These are phyloP conservation scores for Macrobrachium nipponense DNA, from an alignment of 1,140 invertebrate species.

Conservation along the genomic window DNA sequence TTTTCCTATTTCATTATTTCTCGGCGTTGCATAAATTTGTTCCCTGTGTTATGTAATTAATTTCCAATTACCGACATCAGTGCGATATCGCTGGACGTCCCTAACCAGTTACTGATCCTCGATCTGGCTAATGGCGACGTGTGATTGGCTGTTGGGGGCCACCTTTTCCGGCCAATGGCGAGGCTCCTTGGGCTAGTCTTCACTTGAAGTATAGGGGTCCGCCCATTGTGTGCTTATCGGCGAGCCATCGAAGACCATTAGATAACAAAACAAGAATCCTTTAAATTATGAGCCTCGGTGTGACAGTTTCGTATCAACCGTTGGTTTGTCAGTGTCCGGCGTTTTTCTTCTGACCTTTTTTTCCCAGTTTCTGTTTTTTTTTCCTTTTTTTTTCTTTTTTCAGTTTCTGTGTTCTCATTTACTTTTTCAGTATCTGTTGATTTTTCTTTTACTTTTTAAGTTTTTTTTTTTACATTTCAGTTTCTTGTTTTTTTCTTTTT, in stretches of 20 bases:
- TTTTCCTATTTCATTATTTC: too few species aligned
- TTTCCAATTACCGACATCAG: neutral
- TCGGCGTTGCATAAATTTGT: too few species aligned
- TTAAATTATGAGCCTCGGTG: constrained; percentile 45
- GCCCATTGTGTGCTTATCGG: constrained; percentile 14
- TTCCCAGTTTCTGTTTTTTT: neutral
- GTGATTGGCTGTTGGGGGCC: constrained; percentile 3
- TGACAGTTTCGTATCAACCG: constrained; percentile 41
- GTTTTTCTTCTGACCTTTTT: neutral
- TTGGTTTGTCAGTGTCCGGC: constrained; percentile 46
- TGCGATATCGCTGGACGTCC: neutral
- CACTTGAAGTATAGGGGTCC: constrained; percentile 29
- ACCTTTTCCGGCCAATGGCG: neutral
- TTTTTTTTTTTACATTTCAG: neutral
- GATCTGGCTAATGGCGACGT: too few species aligned
- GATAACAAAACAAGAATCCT: constrained; percentile 54
- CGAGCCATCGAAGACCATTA: constrained; percentile 47
- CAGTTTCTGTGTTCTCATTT: neutral
- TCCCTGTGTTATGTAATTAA: too few species aligned
- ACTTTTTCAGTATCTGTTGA: too few species aligned
- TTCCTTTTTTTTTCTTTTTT: neutral
- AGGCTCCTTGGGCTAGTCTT: neutral
- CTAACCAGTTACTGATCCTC: too few species aligned
- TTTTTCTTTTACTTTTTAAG: too few species aligned
- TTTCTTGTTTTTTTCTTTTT: neutral